phyloP scores from a whole-genome alignment of 2,113 vertebrate genomes.

The Ciconia stormi region DNA sequence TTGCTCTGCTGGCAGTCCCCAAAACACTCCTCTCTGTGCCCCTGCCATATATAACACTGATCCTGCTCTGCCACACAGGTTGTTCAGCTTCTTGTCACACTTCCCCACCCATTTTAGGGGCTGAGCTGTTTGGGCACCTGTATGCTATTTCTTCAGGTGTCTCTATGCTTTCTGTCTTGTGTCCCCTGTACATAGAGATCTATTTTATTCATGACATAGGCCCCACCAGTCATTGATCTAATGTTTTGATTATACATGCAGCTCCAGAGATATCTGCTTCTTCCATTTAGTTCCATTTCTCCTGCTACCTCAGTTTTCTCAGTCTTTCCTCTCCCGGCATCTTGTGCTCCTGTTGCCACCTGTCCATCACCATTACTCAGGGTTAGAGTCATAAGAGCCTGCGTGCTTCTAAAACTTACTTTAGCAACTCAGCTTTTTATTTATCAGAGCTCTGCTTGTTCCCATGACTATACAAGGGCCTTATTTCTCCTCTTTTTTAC shows the following conservation, averaged over 20 bases:
- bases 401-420: background rate
- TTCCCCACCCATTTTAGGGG: background rate
- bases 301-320: background rate
- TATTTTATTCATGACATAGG: background rate
- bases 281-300: background rate
- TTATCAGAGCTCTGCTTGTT: background rate
- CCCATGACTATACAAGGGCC: background rate
- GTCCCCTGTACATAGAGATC: accelerated
- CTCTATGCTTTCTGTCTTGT: background rate
- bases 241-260: background rate
- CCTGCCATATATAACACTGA: background rate
- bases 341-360: background rate
- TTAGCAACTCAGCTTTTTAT: background rate
- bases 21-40: background rate
- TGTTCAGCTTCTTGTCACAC: background rate
- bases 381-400: background rate
- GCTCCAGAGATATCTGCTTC: background rate
- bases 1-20: background rate
- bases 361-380: background rate
- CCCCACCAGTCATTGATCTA: background rate
- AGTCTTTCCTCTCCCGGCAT: background rate
- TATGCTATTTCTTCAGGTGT: background rate
- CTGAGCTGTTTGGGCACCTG: background rate
- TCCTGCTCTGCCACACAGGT: background rate
- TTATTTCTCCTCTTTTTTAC: background rate